Base-by-base conservation (phyloP, 2,113 vertebrate species). In the Rhinoptilus africanus region DNA sequence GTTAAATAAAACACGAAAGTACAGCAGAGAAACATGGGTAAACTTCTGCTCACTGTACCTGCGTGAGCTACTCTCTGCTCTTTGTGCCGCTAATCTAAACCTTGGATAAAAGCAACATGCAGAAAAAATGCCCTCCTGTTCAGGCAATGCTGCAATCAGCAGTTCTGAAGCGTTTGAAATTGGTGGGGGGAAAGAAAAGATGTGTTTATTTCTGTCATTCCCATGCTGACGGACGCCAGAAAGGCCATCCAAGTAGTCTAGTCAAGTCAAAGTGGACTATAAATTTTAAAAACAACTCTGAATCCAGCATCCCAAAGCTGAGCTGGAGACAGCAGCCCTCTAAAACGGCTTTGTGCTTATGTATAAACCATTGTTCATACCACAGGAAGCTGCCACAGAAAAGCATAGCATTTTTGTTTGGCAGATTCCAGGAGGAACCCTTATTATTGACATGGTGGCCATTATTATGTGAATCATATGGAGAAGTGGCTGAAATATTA, bases 141-240 rank as follows among this genome's bases (percentile, higher is more conserved):
- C 62, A 51, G 69, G 20, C 62, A 62, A 53, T 89, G 84, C 80
- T 91, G 57, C 48, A 64, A 28, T 89, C 80, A 89, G 91, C 64
- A 91, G 43, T 53, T 85, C 64, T 51, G 50, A 94, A 86, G 66
- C n/a, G 48, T 73, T 85, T 79, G 53, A 95, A 89, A 60, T 59
- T 3, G 0, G 21, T 14, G 24, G 5, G 12, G 62, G 14, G 0
- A 3, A 6, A 10, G 39, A 43, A 45, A 7, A 18, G 26, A 75
- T 68, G 39, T n/a, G 85, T 94, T 96, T 76, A 62, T 35, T 91
- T 85, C 94, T 95, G 69, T 82, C 81, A 68, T 72, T 94, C 28
- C 12, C 54, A 30, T 48, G 30, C 76, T 89, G 85, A 94, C 20
- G 14, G 48, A 87, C 62, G 32, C 74, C 74, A 95, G 81, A 85